These are phyloP conservation scores for Acrocephalus scirpaceus DNA, from an alignment of 2,797 vertebrate species.

Conservation along the genomic window DNA sequence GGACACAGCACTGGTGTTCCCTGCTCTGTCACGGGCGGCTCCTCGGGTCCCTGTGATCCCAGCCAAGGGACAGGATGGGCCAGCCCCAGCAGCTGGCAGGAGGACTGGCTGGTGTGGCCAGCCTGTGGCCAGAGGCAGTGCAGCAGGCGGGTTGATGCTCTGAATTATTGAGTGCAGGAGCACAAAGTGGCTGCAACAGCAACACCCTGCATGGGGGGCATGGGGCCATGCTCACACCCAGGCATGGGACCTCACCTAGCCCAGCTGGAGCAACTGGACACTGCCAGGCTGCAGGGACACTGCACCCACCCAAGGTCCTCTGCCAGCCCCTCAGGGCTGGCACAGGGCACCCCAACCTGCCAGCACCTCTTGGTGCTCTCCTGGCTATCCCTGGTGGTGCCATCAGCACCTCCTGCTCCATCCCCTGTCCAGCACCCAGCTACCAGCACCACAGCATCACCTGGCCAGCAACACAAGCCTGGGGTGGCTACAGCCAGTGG, in stretches of 20 bases:
- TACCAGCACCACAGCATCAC: background rate
- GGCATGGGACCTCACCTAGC: background rate
- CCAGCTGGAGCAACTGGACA: background rate
- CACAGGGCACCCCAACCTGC: background rate
- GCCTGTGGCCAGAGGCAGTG: background rate
- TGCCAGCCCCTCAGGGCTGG: background rate
- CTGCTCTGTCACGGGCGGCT: rapidly evolving
- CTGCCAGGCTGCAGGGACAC: background rate
- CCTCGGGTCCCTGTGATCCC: rapidly evolving
- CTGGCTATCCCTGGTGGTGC: background rate
- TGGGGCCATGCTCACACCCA: rapidly evolving
- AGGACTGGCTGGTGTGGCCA: background rate
- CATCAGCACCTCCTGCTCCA: background rate
- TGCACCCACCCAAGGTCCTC: background rate
- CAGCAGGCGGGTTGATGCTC: background rate
- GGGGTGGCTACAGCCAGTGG: rapidly evolving
- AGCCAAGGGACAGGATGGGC: background rate
- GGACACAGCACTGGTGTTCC: background rate
- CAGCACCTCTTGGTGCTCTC: background rate
- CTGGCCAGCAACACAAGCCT: background rate
- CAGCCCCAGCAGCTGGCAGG: background rate
- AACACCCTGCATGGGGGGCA: rapidly evolving
- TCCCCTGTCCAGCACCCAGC: background rate
- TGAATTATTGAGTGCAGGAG: background rate
- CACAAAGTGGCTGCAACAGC: rapidly evolving